phyloP scores from a whole-genome alignment of 1,140 invertebrate species.

The Nasonia longicornis region DNA sequence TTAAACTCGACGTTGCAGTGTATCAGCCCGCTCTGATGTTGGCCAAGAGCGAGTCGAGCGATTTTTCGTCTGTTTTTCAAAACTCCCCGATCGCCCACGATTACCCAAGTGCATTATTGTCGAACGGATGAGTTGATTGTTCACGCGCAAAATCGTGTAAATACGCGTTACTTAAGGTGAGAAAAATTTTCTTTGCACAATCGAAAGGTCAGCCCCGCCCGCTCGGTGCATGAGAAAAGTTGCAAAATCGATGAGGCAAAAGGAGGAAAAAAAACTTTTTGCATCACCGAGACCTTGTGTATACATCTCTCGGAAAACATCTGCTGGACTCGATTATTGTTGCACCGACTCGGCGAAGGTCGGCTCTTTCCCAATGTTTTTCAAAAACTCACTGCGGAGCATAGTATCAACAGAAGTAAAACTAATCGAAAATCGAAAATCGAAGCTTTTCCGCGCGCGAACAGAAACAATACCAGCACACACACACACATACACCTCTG shows the following conservation, averaged over 20 bases:
- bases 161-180: constrained; percentile 5
- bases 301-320: constrained; percentile 12
- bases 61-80: not conserved
- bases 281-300: constrained; percentile 21
- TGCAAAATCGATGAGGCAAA: constrained; percentile 18
- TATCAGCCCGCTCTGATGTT: not conserved
- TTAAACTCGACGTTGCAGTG: not conserved
- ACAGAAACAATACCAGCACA: no score
- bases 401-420: no score
- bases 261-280: constrained; percentile 11
- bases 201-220: not conserved
- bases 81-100: no score
- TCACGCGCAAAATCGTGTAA: not conserved
- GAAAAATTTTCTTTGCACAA: constrained; percentile 25
- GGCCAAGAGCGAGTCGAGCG: not conserved
- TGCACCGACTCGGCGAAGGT: not conserved
- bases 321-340: not conserved
- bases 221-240: not conserved
- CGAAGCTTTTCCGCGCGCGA: no score
- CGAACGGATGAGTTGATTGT: not conserved
- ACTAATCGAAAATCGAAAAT: no score
- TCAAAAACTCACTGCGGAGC: constrained; percentile 11
- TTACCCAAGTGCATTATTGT: no score
- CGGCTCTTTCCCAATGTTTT: not conserved
- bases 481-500: constrained; percentile 2